Evolutionary conservation across 2,888 invertebrate genomes (phyloP).

Genomic region (Gymnoscelis rufifasciata): DNA sequence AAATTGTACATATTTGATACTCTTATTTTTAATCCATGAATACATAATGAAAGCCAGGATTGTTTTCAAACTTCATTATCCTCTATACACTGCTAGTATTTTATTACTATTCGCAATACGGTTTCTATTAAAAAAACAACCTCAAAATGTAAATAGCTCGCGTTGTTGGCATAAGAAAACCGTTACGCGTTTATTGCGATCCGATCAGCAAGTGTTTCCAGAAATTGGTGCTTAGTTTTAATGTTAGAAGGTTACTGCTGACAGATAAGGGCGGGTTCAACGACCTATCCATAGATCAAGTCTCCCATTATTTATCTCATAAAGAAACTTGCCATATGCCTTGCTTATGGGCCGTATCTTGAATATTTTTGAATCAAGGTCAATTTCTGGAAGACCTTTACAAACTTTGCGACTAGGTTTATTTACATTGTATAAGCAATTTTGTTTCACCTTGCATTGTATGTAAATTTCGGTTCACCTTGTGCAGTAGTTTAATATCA

Average conservation of each 20-base stretch:
- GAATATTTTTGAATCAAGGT: background rate
- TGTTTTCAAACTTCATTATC: too few relatives aligned
- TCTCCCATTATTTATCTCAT: conserved; percentile 2
- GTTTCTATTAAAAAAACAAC: too few relatives aligned
- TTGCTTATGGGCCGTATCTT: background rate
- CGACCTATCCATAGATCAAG: conserved; percentile 4
- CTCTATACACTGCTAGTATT: too few relatives aligned
- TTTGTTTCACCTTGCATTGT: conserved; percentile 4
- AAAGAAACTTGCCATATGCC: conserved; percentile 6
- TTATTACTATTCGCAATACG: too few relatives aligned
- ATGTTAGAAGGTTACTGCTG: conserved; percentile 10
- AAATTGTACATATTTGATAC: too few relatives aligned
- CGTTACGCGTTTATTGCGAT: background rate
- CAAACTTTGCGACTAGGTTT: too few relatives aligned
- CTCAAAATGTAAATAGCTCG: too few relatives aligned
- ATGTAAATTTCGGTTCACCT: conserved; percentile 7
- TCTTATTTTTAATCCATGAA: too few relatives aligned
- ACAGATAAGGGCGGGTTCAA: conserved; percentile 10
- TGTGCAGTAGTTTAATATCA: conserved; percentile 3
- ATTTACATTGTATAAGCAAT: background rate
- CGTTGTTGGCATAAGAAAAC: too few relatives aligned
- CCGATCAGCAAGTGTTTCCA: conserved; percentile 8
- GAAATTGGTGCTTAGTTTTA: conserved; percentile 18
- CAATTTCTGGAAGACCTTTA: conserved; percentile 4
- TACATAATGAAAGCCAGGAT: too few relatives aligned